Conservation (phyloP, 2,113 vertebrate genomes). For the Paratilapia polleni region DNA sequence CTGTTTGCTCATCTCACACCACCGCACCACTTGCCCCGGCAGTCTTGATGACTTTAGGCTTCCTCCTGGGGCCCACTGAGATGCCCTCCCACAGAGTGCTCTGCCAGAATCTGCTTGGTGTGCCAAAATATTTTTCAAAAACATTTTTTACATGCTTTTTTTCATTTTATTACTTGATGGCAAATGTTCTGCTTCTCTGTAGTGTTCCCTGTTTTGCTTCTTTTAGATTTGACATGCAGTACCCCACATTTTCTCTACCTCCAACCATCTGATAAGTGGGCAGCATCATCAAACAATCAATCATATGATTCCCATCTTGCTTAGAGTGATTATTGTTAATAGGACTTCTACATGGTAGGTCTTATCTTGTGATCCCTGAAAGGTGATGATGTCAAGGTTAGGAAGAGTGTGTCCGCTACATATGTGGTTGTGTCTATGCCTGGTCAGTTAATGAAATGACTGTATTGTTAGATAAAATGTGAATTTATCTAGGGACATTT, state of each 20-base stretch:
- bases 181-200: not conserved
- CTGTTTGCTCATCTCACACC: not conserved
- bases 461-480: not conserved
- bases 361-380: conserved; percentile 62
- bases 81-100: not conserved
- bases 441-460: not conserved
- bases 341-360: conserved; percentile 34
- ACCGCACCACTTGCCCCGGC: not conserved
- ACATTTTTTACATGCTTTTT: not conserved
- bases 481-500: not conserved
- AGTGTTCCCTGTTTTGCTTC: not conserved
- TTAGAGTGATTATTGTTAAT: conserved; percentile 62
- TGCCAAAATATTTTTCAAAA: conserved; percentile 24
- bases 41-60: conserved; percentile 19
- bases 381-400: conserved; percentile 54
- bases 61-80: conserved; percentile 22
- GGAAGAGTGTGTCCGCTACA: not conserved
- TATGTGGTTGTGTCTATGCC: not conserved
- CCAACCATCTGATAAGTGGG: conserved; percentile 42
- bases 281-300: too few species aligned
- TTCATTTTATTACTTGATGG: not conserved
- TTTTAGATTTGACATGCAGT: conserved; percentile 25
- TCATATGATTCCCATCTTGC: conserved; percentile 32
- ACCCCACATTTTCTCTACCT: conserved; percentile 15
- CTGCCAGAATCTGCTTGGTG: not conserved